These are phyloP conservation scores for Eumeta japonica DNA, from an alignment of 1,140 invertebrate genomes.

Conservation along the genomic window DNA sequence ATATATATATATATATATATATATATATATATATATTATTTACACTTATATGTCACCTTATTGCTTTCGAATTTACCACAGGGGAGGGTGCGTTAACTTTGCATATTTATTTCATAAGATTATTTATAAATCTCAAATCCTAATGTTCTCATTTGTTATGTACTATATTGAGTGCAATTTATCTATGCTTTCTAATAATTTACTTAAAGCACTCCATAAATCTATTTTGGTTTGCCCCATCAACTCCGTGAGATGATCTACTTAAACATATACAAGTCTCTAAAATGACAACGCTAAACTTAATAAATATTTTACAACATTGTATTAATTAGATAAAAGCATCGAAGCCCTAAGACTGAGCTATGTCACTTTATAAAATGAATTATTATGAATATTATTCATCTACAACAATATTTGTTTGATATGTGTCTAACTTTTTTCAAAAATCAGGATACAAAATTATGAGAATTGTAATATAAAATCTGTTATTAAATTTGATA, in stretches of 20 bases:
- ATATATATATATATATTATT: too few species aligned
- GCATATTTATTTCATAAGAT: conserved; percentile 45
- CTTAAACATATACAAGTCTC: conserved; percentile 41
- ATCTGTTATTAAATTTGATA: too few species aligned
- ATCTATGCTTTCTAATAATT: conserved; percentile 38
- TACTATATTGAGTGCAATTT: conserved; percentile 47
- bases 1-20: too few species aligned
- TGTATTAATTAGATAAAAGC: too few species aligned
- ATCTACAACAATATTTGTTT: too few species aligned
- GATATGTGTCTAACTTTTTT: too few species aligned
- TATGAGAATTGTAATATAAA: too few species aligned
- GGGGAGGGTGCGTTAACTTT: conserved; percentile 50
- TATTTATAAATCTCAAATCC: conserved; percentile 51
- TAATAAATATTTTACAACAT: conserved; percentile 34
- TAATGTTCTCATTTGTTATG: conserved; percentile 39
- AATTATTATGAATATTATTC: too few species aligned
- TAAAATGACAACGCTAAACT: conserved; percentile 35
- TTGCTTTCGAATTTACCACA: conserved; percentile 52
- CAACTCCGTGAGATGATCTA: conserved; percentile 32
- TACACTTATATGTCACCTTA: conserved; percentile 58
- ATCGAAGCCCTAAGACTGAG: too few species aligned
- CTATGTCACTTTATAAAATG: too few species aligned
- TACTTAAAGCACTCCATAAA: conserved; percentile 49
- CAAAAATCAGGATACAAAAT: too few species aligned
- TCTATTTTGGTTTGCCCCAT: conserved; percentile 44